These are phyloP conservation scores for Cromileptes altivelis DNA, from an alignment of 2,113 vertebrate genomes.

Conservation along the genomic window DNA sequence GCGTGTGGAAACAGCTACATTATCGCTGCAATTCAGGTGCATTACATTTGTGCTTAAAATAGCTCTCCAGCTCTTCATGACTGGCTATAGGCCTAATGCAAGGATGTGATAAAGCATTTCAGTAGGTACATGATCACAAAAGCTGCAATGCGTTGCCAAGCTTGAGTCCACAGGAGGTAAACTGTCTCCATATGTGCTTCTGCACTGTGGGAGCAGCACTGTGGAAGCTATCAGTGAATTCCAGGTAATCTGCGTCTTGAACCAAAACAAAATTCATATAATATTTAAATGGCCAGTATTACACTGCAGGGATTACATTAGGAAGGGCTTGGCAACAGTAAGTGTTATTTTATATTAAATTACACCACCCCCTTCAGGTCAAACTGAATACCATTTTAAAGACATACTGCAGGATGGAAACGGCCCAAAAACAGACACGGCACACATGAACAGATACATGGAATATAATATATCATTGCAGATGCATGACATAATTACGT, in stretches of 20 bases:
- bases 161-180: constrained; percentile 11
- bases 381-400: neutral
- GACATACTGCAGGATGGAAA: neutral
- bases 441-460: neutral
- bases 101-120: neutral
- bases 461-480: neutral
- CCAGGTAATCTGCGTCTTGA: constrained; percentile 18
- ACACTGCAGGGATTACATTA: neutral
- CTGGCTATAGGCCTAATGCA: neutral
- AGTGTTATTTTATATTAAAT: constrained; percentile 8
- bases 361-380: constrained; percentile 18
- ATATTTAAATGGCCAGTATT: neutral
- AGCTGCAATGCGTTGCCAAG: constrained; percentile 1
- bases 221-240: neutral
- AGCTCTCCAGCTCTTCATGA: neutral
- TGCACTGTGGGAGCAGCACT: constrained; percentile 5
- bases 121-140: constrained; percentile 14
- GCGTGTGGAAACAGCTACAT: constrained; percentile 4
- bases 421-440: neutral
- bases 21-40: constrained; percentile 19
- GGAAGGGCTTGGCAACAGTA: constrained; percentile 1
- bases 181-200: constrained; percentile 39
- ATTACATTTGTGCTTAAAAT: neutral
- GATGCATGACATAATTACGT: no score
- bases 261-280: constrained; percentile 23